Conservation (phyloP, 30 jellyfish, hydroid and myxozoan species). For the Turritopsis rubra region DNA sequence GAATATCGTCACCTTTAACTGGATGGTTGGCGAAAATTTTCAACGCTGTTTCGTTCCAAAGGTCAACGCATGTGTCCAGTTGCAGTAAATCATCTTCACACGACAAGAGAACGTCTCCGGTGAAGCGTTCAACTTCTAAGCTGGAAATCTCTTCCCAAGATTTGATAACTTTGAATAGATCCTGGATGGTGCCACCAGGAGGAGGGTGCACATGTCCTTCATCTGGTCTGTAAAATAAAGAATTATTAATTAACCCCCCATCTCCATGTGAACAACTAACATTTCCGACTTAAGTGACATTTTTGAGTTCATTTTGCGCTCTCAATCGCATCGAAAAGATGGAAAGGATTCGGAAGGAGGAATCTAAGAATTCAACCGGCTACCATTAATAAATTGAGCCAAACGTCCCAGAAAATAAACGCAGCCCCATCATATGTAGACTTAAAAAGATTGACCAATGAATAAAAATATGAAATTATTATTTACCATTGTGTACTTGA, state of each 20-base stretch:
- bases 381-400: too few species aligned
- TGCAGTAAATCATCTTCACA: conserved; percentile 71
- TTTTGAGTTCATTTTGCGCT: not conserved
- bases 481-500: too few species aligned
- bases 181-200: conserved; percentile 20
- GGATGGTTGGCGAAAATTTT: conserved; percentile 53
- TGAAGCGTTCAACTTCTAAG: conserved; percentile 73
- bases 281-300: not conserved
- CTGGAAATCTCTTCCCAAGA: conserved; percentile 78
- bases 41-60: conserved; percentile 59
- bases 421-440: too few species aligned
- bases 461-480: too few species aligned
- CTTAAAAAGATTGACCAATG: too few species aligned
- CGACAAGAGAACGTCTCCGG: conserved; percentile 82
- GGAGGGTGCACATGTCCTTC: conserved; percentile 76
- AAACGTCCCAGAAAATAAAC: too few species aligned
- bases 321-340: not conserved
- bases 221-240: conserved; percentile 36
- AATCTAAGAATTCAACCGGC: too few species aligned
- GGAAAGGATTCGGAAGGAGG: too few species aligned
- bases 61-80: conserved; percentile 55
- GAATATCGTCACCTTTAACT: conserved; percentile 1
- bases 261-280: not conserved
- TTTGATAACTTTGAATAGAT: conserved; percentile 51
- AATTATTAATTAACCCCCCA: not conserved